phyloP scores from a whole-genome alignment of 2,113 vertebrate genomes.

The Chelonoidis abingdonii region DNA sequence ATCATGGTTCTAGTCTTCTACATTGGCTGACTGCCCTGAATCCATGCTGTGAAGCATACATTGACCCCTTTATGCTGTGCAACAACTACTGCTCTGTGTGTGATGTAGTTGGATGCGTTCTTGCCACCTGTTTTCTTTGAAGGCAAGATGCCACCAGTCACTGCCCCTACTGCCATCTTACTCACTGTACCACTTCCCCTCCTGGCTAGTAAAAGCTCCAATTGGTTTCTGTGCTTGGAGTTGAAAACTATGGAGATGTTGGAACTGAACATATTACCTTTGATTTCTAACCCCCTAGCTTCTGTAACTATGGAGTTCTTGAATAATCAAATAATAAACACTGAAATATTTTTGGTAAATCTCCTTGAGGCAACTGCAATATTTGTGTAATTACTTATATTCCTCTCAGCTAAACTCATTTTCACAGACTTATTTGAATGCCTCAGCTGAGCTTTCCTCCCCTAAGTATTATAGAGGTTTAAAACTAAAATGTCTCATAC shows the following conservation, averaged over 20 bases:
- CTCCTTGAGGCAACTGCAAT: neutral
- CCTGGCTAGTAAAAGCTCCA: too few species aligned
- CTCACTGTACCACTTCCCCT: neutral
- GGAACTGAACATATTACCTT: neutral
- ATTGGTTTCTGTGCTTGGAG: neutral
- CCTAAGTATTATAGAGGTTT: neutral
- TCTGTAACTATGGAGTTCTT: neutral
- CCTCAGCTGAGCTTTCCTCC: neutral
- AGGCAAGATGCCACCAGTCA: neutral
- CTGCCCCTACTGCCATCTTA: neutral
- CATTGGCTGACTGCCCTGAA: neutral
- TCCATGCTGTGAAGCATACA: too few species aligned
- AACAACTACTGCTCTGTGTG: neutral
- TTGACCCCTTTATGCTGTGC: neutral
- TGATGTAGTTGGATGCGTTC: neutral
- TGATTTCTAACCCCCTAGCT: rapidly evolving
- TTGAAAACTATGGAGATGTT: neutral
- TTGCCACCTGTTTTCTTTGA: neutral
- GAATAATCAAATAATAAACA: neutral
- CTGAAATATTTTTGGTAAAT: neutral
- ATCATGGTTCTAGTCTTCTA: neutral
- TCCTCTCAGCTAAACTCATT: neutral
- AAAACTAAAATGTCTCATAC: neutral
- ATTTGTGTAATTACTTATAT: neutral
- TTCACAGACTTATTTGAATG: neutral